Percentiles rank a stretch among this genome's conserved stretches.
Conservation (phyloP, 2,113 vertebrate species). For the human region DNA sequence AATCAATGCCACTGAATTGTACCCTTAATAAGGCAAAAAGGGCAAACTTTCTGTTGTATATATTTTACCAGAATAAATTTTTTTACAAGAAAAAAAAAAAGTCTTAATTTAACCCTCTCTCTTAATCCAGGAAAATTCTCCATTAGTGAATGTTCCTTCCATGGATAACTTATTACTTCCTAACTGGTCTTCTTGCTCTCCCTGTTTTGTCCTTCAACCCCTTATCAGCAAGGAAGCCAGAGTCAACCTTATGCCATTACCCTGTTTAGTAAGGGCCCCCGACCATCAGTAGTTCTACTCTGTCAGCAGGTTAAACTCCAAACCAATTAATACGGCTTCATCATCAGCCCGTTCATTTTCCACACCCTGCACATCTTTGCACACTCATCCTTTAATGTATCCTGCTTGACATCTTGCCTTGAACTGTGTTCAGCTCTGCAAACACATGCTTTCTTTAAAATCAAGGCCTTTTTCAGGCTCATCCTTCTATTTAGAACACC, state of each 20-base stretch:
- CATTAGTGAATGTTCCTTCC: not conserved
- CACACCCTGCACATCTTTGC: not conserved
- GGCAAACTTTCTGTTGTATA: too few species aligned
- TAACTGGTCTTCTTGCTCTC: not conserved
- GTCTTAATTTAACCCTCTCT: not conserved
- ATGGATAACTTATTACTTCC: not conserved
- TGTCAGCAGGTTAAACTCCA: not conserved
- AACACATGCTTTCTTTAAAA: not conserved
- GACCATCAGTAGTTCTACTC: not conserved
- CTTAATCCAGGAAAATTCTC: not conserved
- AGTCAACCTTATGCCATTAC: not conserved
- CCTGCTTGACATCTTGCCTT: not conserved
- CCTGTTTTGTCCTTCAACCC: not conserved
- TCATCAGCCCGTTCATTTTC: not conserved
- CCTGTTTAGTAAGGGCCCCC: rapidly evolving
- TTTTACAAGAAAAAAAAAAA: too few species aligned
- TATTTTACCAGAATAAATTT: too few species aligned
- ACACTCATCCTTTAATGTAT: not conserved
- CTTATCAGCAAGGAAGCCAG: not conserved
- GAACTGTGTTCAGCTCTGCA: not conserved
- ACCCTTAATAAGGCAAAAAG: too few species aligned
- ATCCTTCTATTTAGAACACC: not conserved
- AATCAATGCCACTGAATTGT: too few species aligned
- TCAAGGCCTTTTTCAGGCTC: not conserved
- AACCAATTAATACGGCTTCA: not conserved